These are phyloP conservation scores for Spisula solida DNA, from an alignment of 2,888 invertebrate species.

Conservation along the genomic window DNA sequence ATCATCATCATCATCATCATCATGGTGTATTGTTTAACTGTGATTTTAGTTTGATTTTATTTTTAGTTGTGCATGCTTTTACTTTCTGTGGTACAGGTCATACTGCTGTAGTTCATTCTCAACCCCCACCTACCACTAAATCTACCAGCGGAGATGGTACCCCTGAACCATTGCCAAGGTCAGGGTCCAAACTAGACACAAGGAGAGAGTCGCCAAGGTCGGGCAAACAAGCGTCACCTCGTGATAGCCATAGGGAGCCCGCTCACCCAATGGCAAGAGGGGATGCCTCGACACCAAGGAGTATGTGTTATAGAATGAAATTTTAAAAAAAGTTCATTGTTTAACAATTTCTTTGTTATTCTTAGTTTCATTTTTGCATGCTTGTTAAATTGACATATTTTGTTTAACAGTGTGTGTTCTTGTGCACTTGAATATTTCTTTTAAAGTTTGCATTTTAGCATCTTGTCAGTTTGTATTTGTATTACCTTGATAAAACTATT, in stretches of 20 bases:
- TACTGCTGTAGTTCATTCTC: conserved; percentile 58
- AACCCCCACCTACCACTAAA: conserved; percentile 50
- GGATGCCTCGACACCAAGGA: conserved; percentile 69
- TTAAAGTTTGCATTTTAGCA: conserved; percentile 32
- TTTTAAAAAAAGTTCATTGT: background rate
- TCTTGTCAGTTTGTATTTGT: conserved; percentile 29
- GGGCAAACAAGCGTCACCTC: conserved; percentile 42
- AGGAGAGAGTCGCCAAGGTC: conserved; percentile 50
- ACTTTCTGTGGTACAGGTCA: conserved; percentile 66
- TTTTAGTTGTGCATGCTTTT: conserved; percentile 63
- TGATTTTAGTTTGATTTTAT: conserved; percentile 23
- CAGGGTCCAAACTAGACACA: conserved; percentile 50
- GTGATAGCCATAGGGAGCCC: conserved; percentile 48
- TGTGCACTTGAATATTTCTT: background rate
- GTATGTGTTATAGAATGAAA: conserved; percentile 58
- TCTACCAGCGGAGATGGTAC: conserved; percentile 34
- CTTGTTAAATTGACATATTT: background rate
- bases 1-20: conserved; percentile 25
- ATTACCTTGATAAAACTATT: background rate
- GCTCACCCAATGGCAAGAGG: conserved; percentile 65
- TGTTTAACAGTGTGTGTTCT: background rate
- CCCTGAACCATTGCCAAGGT: conserved; percentile 47
- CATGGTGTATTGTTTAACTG: conserved; percentile 23
- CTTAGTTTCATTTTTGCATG: conserved; percentile 19
- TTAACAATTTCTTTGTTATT: conserved; percentile 13